Evolutionary conservation across 2,113 vertebrate species (phyloP).

Genomic region (Entomyzon cyanotis): DNA sequence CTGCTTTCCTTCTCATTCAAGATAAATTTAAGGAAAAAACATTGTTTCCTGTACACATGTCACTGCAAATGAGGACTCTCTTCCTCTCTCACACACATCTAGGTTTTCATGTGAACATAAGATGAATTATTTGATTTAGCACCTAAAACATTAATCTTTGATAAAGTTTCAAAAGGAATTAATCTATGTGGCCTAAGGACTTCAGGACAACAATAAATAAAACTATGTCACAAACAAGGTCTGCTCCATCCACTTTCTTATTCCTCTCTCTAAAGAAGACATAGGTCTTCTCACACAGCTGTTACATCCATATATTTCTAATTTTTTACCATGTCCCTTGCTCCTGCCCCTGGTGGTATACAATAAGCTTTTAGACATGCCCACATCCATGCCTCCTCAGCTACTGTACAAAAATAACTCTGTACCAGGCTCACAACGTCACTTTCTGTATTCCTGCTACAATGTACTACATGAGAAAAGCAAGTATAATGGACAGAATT

Average conservation of each 20-base stretch:
- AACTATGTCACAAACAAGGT: not conserved
- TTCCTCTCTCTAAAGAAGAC: not conserved
- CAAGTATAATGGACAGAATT: not conserved
- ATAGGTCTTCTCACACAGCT: not conserved
- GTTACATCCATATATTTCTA: not conserved
- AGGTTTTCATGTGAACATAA: not conserved
- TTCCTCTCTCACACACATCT: not conserved
- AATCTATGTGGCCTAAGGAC: not conserved
- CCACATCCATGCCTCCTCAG: not conserved
- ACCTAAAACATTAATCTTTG: not conserved
- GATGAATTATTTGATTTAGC: not conserved
- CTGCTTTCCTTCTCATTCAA: not conserved
- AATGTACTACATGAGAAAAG: not conserved
- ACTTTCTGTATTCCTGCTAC: not conserved
- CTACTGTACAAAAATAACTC: not conserved
- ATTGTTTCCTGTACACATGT: not conserved
- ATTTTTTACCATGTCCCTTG: not conserved
- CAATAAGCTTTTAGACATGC: not conserved
- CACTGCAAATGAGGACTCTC: not conserved
- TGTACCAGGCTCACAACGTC: not conserved
- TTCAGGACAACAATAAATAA: not conserved
- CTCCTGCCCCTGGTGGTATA: fast-evolving
- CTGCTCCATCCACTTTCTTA: not conserved
- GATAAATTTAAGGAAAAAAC: not conserved
- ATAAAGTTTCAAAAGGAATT: not conserved